Conservation (phyloP, 2,113 vertebrate genomes). For the Phodopus roborovskii region DNA sequence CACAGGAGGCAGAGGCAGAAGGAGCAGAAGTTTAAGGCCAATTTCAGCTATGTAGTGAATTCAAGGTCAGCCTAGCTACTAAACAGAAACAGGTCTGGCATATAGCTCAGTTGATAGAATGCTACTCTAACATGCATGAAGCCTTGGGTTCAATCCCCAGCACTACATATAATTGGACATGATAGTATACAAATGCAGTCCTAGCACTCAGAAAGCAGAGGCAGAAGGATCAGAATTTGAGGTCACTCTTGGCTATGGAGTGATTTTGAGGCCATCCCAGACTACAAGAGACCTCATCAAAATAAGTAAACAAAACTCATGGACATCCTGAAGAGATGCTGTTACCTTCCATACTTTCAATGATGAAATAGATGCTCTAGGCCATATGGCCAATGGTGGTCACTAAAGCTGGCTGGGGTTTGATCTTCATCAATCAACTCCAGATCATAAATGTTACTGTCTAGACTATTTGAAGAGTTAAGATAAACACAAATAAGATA, state of each 20-base stretch:
- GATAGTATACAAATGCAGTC: not conserved
- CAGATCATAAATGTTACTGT: not conserved
- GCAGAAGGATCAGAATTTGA: no score
- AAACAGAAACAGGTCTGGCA: not conserved
- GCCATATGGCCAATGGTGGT: not conserved
- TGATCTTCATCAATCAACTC: not conserved
- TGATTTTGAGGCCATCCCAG: not conserved
- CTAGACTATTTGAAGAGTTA: not conserved
- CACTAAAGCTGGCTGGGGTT: not conserved
- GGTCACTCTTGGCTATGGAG: no score
- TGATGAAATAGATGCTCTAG: not conserved
- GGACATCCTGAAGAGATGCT: not conserved
- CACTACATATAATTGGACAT: no score
- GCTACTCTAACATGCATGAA: no score
- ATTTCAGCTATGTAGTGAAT: not conserved
- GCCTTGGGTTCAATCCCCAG: not conserved
- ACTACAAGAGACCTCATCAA: not conserved
- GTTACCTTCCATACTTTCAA: not conserved
- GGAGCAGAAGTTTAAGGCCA: not conserved
- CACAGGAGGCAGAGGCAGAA: not conserved
- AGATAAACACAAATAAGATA: not conserved
- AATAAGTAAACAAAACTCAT: not conserved
- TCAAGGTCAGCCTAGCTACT: not conserved
- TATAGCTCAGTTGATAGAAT: not conserved
- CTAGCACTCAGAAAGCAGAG: not conserved